Evolutionary conservation across 2,113 vertebrate species (phyloP).

Genomic region (Sander vitreus): DNA sequence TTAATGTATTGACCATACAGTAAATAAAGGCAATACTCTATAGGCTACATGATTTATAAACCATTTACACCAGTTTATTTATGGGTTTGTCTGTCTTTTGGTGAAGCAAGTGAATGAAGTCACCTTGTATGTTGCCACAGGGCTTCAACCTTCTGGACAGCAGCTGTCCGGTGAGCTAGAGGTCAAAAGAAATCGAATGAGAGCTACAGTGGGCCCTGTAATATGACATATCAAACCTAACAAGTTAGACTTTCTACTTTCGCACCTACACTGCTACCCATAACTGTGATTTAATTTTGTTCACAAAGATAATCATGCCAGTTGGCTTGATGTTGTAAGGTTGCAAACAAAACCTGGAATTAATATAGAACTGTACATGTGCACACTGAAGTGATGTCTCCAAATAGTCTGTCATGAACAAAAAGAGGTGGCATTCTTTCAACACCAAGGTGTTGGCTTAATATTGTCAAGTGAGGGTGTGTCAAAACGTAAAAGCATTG

Average conservation of each 20-base stretch:
- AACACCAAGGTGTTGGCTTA: neutral
- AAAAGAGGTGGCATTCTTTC: slow-evolving; percentile 14
- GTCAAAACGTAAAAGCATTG: neutral
- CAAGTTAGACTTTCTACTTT: slow-evolving; percentile 35
- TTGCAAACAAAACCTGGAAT: slow-evolving; percentile 20
- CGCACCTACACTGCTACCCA: slow-evolving; percentile 33
- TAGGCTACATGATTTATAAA: neutral
- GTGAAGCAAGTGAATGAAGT: slow-evolving; percentile 9
- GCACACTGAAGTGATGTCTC: slow-evolving; percentile 17
- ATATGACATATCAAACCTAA: slow-evolving; percentile 17
- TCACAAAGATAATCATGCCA: slow-evolving; percentile 40
- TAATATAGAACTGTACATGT: neutral
- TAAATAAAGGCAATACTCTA: neutral
- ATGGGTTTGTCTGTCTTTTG: slow-evolving; percentile 8
- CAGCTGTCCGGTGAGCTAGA: slow-evolving; percentile 32
- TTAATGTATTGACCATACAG: neutral
- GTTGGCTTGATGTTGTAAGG: slow-evolving; percentile 25
- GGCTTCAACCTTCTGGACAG: slow-evolving; percentile 23
- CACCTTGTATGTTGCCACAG: slow-evolving; percentile 12
- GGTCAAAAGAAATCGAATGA: slow-evolving; percentile 15
- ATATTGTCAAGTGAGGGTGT: neutral
- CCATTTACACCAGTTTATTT: neutral
- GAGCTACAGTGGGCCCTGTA: slow-evolving; percentile 24
- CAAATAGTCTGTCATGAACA: slow-evolving; percentile 7
- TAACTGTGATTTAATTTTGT: slow-evolving; percentile 31